Conservation (phyloP, 2,888 invertebrate genomes). For the Dryobota labecula region DNA sequence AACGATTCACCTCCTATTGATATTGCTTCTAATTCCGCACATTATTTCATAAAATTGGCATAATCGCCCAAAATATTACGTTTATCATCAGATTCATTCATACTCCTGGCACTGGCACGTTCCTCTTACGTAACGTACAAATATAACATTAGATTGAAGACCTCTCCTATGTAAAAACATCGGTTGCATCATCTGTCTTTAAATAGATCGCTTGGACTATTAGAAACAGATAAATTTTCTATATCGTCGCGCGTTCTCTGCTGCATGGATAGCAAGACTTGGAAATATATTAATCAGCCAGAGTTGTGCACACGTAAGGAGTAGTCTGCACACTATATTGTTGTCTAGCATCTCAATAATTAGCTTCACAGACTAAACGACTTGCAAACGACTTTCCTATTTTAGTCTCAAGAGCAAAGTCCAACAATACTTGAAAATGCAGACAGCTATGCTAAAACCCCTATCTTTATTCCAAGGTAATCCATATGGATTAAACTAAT, state of each 20-base stretch:
- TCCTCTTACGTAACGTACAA: constrained; percentile 55
- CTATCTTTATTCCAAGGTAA: constrained; percentile 30
- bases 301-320: background rate
- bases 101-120: constrained; percentile 60
- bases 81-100: constrained; percentile 57
- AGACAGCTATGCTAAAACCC: constrained; percentile 3
- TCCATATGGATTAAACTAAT: constrained; percentile 47
- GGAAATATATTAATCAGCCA: constrained; percentile 6
- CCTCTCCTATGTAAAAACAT: constrained; percentile 65
- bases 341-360: constrained; percentile 25
- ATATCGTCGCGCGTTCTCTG: constrained; percentile 41
- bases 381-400: constrained; percentile 34
- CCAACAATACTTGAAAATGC: constrained; percentile 13
- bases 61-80: constrained; percentile 30
- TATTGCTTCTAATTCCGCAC: background rate
- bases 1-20: background rate
- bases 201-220: constrained; percentile 69
- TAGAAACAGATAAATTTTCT: constrained; percentile 66
- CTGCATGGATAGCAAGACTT: constrained; percentile 16
- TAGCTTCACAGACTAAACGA: constrained; percentile 13
- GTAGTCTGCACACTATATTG: constrained; percentile 9
- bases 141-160: constrained; percentile 65
- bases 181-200: constrained; percentile 69
- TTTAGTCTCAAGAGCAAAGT: constrained; percentile 37
- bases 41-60: constrained; percentile 7